Conservation (phyloP, 2,113 vertebrate species). For the Trochalopteron elliotii region DNA sequence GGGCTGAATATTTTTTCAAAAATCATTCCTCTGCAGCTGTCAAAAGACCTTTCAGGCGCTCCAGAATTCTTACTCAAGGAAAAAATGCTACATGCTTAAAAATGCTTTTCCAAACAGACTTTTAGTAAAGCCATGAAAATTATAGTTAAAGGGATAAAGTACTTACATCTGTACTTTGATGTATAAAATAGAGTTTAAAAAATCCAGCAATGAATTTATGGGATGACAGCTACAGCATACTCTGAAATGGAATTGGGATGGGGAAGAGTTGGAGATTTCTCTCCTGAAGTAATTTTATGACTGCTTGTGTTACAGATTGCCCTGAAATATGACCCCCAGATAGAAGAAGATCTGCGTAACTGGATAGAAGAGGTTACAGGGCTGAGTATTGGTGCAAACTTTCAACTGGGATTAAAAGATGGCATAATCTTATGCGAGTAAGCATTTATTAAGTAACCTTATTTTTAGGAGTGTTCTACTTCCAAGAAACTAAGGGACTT, state of each 20-base stretch:
- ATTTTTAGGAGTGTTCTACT: background rate
- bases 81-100: background rate
- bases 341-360: conserved; percentile 92
- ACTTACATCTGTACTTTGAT: background rate
- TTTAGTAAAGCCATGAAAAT: background rate
- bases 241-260: background rate
- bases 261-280: background rate
- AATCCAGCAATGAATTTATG: background rate
- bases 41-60: background rate
- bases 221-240: background rate
- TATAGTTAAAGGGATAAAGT: background rate
- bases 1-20: background rate
- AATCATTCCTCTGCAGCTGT: background rate
- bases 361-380: conserved; percentile 97
- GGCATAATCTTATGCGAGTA: conserved; percentile 97
- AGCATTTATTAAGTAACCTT: conserved; percentile 58
- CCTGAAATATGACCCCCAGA: conserved; percentile 91
- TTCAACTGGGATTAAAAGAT: conserved; percentile 94
- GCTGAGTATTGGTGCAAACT: conserved; percentile 91
- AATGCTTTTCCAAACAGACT: background rate
- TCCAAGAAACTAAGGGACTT: background rate
- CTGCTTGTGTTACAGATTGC: conserved; percentile 84
- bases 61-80: background rate
- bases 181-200: background rate
- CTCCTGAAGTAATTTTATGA: background rate